phyloP scores from a whole-genome alignment of 2,888 invertebrate species.

The Latheticus oryzae region DNA sequence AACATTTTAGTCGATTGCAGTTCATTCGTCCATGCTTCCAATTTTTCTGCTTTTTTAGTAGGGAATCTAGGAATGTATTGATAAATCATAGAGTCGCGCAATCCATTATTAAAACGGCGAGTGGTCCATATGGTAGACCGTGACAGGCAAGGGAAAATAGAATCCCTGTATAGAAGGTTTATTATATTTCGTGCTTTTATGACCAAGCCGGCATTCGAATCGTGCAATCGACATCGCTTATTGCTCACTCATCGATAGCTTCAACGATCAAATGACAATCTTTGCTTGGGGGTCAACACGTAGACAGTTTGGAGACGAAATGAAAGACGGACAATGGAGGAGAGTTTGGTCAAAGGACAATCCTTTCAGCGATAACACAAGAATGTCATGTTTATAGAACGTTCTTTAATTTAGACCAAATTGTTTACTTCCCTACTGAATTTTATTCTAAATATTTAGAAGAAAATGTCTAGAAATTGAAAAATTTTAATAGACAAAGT shows the following conservation, averaged over 20 bases:
- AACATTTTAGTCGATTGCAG: conserved; percentile 16
- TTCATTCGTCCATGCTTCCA: conserved; percentile 42
- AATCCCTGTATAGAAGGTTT: conserved; percentile 50
- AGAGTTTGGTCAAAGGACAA: too few relatives aligned
- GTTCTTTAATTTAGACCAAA: too few relatives aligned
- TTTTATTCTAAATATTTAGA: too few relatives aligned
- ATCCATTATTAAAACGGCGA: conserved; percentile 53
- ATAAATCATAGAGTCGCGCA: conserved; percentile 49
- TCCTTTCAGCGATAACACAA: too few relatives aligned
- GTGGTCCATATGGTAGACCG: conserved; percentile 48
- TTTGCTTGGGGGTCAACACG: conserved; percentile 41
- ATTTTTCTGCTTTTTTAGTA: conserved; percentile 37
- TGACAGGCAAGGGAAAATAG: conserved; percentile 52
- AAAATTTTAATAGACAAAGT: too few relatives aligned
- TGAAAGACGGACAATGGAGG: too few relatives aligned
- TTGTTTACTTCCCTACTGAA: too few relatives aligned
- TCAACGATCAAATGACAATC: conserved; percentile 44
- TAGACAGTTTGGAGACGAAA: too few relatives aligned
- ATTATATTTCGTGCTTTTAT: conserved; percentile 55
- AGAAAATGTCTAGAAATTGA: too few relatives aligned
- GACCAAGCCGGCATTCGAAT: conserved; percentile 47
- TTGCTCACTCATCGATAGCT: conserved; percentile 42
- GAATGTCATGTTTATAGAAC: too few relatives aligned
- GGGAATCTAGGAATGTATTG: conserved; percentile 45
- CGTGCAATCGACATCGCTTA: conserved; percentile 46